Conservation (phyloP, 2,113 vertebrate genomes). For the Scytalopus superciliaris region DNA sequence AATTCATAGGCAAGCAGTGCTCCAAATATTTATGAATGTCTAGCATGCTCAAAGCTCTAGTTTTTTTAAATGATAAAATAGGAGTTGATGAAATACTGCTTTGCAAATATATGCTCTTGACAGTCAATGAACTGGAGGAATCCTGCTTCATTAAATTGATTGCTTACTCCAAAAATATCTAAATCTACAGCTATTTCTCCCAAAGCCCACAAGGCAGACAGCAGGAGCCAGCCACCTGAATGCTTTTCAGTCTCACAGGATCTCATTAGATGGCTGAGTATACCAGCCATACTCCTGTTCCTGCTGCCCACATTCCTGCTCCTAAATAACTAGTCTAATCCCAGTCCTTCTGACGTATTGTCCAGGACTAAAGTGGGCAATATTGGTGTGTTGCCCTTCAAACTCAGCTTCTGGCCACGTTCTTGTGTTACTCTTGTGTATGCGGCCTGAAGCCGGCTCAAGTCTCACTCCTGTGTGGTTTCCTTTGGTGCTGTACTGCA, state of each 20-base stretch:
- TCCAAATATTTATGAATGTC: background rate
- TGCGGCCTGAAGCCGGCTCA: background rate
- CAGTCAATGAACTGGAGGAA: conserved; percentile 2
- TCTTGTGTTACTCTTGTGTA: background rate
- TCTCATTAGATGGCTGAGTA: background rate
- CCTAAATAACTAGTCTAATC: background rate
- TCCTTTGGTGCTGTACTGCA: background rate
- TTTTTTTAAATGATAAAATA: background rate
- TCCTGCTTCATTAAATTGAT: conserved; percentile 17
- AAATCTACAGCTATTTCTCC: background rate
- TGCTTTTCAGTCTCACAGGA: background rate
- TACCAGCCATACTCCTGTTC: background rate
- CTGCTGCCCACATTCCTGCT: background rate
- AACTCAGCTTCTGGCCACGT: accelerated
- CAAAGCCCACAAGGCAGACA: background rate
- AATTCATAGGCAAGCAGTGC: background rate
- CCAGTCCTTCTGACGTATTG: background rate
- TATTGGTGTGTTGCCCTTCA: background rate
- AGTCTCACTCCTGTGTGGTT: background rate
- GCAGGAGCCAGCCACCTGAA: background rate
- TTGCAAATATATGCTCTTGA: background rate
- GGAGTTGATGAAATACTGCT: background rate
- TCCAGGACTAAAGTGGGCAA: background rate
- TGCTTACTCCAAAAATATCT: conserved; percentile 5
- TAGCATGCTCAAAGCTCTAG: background rate